Evolutionary conservation across 35 echinoderm and acorn worm species (phyloP), one percentile per base, ranked within the genome.

Genomic region (Ophiothrix spiculata): DNA sequence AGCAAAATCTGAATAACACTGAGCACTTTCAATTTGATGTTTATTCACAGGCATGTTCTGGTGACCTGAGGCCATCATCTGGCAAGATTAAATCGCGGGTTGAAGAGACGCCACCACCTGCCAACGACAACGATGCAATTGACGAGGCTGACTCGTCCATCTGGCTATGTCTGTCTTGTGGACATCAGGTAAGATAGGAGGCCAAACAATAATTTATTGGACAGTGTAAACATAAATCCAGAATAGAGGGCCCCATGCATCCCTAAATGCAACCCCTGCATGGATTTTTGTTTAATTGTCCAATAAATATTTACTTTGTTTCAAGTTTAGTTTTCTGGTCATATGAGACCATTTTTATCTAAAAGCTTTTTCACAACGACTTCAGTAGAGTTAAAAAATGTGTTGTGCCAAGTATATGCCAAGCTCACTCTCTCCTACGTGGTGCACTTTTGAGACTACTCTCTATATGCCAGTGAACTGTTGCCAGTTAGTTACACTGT

Each of bases 81-180:
- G 81, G 54, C 8, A 84, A 84, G 8, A 33, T 64, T 35, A 84
- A 84, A 69, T 31, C 32, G 19, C 35, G 16, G 34, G 25, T 56
- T 14, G 81, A 84, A 36, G 63, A 84, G 0, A 33, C n/a, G 0
- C 35, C 33, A 64, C 45, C 81, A 34, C 32, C 56, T 39, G 38
- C 28, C 17, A n/a, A n/a, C n/a, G 75, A 83, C 8, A 75, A 83
- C 0, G 74, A 84, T 21, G 73, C 39, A 28, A 32, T 25, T 35
- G 88, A 90, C 12, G 80, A 39, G 2, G 39, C 33, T 56, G 88
- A 84, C 14, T 31, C 75, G 0, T 36, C 81, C 39, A 74, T 84
- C 36, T 90, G 88, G 88, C 88, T 90, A 2, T 90, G 88, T 39
- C 32, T 90, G 32, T 35, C 74, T 14, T 90, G 88, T 84, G 88